Evolutionary conservation across 2,113 vertebrate species (phyloP).

Genomic region (Rhabdornis inornatus): DNA sequence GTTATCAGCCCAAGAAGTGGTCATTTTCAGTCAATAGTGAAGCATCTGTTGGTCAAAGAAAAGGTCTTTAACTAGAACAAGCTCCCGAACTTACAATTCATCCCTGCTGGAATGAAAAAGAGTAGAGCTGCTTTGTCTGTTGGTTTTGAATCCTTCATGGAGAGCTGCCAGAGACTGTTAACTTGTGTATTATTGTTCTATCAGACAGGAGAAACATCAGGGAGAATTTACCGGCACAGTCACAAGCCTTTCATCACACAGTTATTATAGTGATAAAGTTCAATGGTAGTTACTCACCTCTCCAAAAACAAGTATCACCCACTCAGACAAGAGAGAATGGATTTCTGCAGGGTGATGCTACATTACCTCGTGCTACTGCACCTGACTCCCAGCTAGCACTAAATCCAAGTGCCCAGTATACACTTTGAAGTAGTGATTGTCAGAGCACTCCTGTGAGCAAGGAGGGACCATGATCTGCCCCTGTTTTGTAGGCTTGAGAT

Average conservation of each 20-base stretch:
- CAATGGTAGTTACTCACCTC: neutral
- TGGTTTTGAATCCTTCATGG: neutral
- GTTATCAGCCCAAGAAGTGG: neutral
- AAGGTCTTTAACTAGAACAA: neutral
- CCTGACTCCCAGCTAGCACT: neutral
- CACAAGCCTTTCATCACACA: constrained; percentile 17
- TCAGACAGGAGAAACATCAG: neutral
- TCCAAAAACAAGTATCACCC: neutral
- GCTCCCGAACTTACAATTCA: neutral
- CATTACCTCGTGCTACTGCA: neutral
- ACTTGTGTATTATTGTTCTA: neutral
- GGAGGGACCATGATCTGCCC: neutral
- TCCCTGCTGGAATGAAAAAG: neutral
- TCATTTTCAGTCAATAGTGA: neutral
- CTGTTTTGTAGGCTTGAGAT: neutral
- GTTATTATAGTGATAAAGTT: neutral
- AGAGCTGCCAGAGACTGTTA: neutral
- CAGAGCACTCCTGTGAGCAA: neutral
- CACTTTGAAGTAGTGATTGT: neutral
- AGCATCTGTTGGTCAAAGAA: neutral
- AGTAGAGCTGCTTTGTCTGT: neutral
- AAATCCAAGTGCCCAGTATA: neutral
- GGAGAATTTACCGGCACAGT: neutral
- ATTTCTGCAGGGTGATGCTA: neutral
- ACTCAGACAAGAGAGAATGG: neutral